Evolutionary conservation across 2,888 invertebrate genomes (phyloP), one percentile per base, ranked within the genome.

Genomic region (Busseola fusca): DNA sequence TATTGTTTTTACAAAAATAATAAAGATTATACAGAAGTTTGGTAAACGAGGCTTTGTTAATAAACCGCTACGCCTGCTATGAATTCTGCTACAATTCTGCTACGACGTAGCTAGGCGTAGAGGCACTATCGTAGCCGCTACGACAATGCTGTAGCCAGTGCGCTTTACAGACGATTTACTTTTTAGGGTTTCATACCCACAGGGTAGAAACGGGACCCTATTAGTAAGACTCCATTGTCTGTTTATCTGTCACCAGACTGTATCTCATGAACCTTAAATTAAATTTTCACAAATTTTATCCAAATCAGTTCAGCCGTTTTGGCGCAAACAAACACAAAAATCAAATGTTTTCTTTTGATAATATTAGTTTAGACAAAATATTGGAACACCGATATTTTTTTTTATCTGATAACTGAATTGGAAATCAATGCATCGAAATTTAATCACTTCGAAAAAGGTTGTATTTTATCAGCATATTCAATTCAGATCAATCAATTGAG

Each of bases 71-170:
- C 40, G 16, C 18, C 6, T 16, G 50, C 74, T 78, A 7, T 34
- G 34, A 6, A 34, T 34, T 34, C 6, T 21, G 42, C 74, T 72
- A 72, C 79, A 58, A 52, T 40, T 10, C 52, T 74, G 74, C 80
- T 76, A 76, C 75, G 80, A 50, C 80, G 75, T 76, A 76, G 80
- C 62, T 2, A 50, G 1, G 3, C 63, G 57, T 60, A 60, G 65
- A 80, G 65, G 75, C 10, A 25, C 58, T 30, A 3, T 64, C 48
- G 74, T 75, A 75, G 54, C 14, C 18, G 42, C 74, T 80, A 75
- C 74, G 54, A 50, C 1, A 42, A 14, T 40, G 7, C 34, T 27
- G 21, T 48, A 72, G n/a, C 16, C 4, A 14, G 34, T 37, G 45
- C 7, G 14, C 0, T 27, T n/a, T 0, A 34, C 16, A 27, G 18